These are phyloP conservation scores for Drosophila rufa DNA, from an alignment of 1,140 invertebrate species.

Conservation along the genomic window DNA sequence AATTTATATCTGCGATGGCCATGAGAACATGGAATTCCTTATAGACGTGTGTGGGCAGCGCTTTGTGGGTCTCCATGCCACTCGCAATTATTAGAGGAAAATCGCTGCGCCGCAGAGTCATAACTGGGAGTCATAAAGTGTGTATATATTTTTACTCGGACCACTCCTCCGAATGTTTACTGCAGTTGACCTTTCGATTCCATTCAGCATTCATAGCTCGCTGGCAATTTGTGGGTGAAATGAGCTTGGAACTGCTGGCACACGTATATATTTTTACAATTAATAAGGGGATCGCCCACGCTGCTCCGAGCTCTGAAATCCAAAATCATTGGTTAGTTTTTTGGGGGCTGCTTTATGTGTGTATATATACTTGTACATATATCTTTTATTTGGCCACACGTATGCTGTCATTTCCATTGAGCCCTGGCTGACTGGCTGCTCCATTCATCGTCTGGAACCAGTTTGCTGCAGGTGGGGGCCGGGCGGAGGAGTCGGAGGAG, in stretches of 20 bases:
- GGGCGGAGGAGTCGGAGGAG: constrained; percentile 8
- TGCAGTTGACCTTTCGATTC: constrained; percentile 68
- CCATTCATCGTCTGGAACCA: constrained; percentile 63
- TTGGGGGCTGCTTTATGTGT: constrained; percentile 20
- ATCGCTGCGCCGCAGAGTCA: constrained; percentile 15
- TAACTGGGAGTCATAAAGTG: constrained; percentile 48
- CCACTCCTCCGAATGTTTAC: constrained; percentile 56
- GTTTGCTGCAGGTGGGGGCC: constrained; percentile 39
- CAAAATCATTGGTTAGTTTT: constrained; percentile 45
- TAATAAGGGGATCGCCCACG: constrained; percentile 72
- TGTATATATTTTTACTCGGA: constrained; percentile 18
- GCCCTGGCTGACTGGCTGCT: constrained; percentile 27
- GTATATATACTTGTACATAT: constrained; percentile 30
- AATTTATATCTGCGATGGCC: constrained; percentile 53
- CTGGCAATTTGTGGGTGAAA: constrained; percentile 50
- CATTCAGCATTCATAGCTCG: constrained; percentile 44
- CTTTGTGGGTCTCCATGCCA: constrained; percentile 49
- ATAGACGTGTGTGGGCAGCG: constrained; percentile 38
- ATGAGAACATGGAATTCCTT: constrained; percentile 41
- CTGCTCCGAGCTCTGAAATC: constrained; percentile 21
- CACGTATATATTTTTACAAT: constrained; percentile 55
- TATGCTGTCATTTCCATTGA: constrained; percentile 74
- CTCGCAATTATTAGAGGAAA: constrained; percentile 41
- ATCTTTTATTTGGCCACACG: constrained; percentile 62
- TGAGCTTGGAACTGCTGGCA: constrained; percentile 38